These are phyloP conservation scores for Melanotaenia nigrans DNA, from an alignment of 2,797 vertebrate genomes.

Conservation along the genomic window DNA sequence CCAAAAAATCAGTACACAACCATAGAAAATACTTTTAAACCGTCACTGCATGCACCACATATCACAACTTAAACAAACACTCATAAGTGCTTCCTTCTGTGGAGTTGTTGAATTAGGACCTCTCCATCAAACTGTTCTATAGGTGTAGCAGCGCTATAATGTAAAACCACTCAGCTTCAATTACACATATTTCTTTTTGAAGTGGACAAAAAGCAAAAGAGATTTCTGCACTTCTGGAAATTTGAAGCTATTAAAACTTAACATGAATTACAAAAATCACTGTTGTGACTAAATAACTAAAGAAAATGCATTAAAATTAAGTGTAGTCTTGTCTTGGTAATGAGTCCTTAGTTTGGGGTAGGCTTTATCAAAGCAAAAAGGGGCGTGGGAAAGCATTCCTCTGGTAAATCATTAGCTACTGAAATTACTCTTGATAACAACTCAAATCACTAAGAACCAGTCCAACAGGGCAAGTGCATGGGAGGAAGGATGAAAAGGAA, in stretches of 20 bases:
- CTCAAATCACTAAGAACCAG: slow-evolving; percentile 54
- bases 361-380: slow-evolving; percentile 14
- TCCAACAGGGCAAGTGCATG: slow-evolving; percentile 39
- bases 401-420: slow-evolving; percentile 31
- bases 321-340: slow-evolving; percentile 4
- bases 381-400: slow-evolving; percentile 23
- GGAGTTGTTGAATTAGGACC: background rate
- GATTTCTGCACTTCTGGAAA: background rate
- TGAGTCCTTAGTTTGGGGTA: slow-evolving; percentile 15
- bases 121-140: background rate
- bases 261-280: background rate
- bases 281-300: slow-evolving; percentile 2
- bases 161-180: background rate
- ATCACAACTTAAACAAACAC: slow-evolving; percentile 7
- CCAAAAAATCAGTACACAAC: slow-evolving; percentile 35
- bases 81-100: background rate
- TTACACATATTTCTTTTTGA: background rate
- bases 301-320: background rate
- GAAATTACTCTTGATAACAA: slow-evolving; percentile 30
- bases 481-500: slow-evolving; percentile 61
- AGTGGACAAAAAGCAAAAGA: background rate
- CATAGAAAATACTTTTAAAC: slow-evolving; percentile 21
- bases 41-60: slow-evolving; percentile 17
- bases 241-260: background rate
- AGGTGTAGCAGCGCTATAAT: background rate